phyloP scores from a whole-genome alignment of 2,113 vertebrate genomes.

The Pachypanchax playfairii region DNA sequence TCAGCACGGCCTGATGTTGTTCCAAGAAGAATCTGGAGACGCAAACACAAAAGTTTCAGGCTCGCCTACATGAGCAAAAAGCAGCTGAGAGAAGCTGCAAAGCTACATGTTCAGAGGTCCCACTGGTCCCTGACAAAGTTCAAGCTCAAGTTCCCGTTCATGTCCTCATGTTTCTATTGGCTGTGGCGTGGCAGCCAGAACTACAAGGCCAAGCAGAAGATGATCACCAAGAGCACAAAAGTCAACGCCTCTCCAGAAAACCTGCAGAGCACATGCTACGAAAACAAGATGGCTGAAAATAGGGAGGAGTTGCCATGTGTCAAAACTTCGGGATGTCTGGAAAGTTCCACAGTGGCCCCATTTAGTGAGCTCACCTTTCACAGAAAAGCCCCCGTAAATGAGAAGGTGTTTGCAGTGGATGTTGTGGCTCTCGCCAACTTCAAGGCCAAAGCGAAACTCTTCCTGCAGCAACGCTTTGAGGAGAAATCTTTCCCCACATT shows the following conservation, averaged over 20 bases:
- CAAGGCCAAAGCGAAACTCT: constrained; percentile 96
- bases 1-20: not conserved
- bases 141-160: constrained; percentile 85
- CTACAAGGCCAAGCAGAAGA: constrained; percentile 31
- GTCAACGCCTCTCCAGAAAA: constrained; percentile 16
- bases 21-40: constrained; percentile 60
- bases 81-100: constrained; percentile 83
- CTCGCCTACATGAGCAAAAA: constrained; percentile 81
- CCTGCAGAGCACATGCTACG: not conserved
- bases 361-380: constrained; percentile 58
- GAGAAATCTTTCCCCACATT: constrained; percentile 94
- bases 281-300: constrained; percentile 13
- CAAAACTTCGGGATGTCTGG: constrained; percentile 17
- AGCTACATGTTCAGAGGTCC: constrained; percentile 81
- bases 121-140: constrained; percentile 87
- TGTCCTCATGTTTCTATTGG: constrained; percentile 89
- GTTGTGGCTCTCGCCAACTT: constrained; percentile 89
- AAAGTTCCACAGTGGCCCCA: not conserved
- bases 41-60: constrained; percentile 57
- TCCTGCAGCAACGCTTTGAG: constrained; percentile 92
- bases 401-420: constrained; percentile 87
- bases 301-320: constrained; percentile 31
- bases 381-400: constrained; percentile 54
- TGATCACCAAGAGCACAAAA: constrained; percentile 3
- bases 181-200: constrained; percentile 82